Conservation (phyloP, 2,888 invertebrate genomes). For the Himalopsyche kuldschensis region DNA sequence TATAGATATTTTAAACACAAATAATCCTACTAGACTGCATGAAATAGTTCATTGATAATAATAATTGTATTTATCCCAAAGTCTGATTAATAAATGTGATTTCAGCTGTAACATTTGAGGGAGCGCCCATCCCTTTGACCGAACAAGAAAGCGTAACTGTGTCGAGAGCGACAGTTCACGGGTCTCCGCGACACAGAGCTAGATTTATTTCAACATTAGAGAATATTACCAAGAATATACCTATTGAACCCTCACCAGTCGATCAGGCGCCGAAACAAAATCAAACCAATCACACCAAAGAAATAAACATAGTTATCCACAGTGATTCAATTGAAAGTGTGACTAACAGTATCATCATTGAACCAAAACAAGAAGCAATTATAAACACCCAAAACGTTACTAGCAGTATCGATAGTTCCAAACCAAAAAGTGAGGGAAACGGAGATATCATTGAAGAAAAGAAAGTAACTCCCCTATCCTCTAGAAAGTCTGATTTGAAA, state of each 20-base stretch:
- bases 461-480: neutral
- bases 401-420: neutral
- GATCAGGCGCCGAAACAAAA: slow-evolving; percentile 3
- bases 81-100: slow-evolving; percentile 31
- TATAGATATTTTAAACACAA: neutral
- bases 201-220: slow-evolving; percentile 33
- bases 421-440: neutral
- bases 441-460: slow-evolving; percentile 6
- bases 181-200: slow-evolving; percentile 35
- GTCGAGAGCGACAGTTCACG: slow-evolving; percentile 32
- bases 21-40: neutral
- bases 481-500: slow-evolving; percentile 37
- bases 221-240: slow-evolving; percentile 22
- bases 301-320: neutral
- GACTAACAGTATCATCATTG: neutral
- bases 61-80: neutral
- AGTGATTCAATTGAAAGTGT: neutral
- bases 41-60: neutral
- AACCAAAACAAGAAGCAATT: neutral
- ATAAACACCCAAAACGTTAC: neutral
- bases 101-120: slow-evolving; percentile 63
- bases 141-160: slow-evolving; percentile 32
- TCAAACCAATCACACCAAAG: slow-evolving; percentile 4
- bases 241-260: neutral
- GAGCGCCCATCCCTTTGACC: slow-evolving; percentile 53